Evolutionary conservation across 2,888 invertebrate genomes (phyloP), one percentile per base, ranked within the genome.

Genomic region (Cephus nigrinus): DNA sequence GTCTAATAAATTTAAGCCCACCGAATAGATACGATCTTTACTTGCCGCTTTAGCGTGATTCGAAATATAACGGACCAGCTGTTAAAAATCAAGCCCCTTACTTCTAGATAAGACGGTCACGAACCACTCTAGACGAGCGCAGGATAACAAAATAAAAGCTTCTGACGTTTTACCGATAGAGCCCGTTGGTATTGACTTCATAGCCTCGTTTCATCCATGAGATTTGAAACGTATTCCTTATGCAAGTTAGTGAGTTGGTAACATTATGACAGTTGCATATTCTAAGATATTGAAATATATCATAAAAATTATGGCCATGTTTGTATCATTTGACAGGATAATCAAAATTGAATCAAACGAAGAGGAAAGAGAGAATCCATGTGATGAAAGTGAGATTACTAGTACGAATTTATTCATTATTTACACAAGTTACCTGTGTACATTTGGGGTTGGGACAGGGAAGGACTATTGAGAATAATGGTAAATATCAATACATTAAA

Each of bases 401-500:
- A 79, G 80, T 85, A 81, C 81, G 82, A 81, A 82, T 86, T 86
- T 86, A 83, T 86, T 86, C 82, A 82, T 80, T 87, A 87, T 87
- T 85, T 86, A 86, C 87, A 85, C 78, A 80, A 78, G 73, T 80
- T 79, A 72, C 83, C 69, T 84, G 83, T 85, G 81, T 84, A 86
- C 83, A 85, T 83, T 80, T 78, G 79, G 79, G 75, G 75, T 75
- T 23, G 34, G 72, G 32, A 73, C 34, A 15, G n/a, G 40, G 72
- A 12, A 30, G 69, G 23, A 76, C 33, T 72, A 76, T 34, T 81
- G 82, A 76, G 81, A 84, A 82, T 85, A 86, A 84, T 82, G 81
- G 84, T 85, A 84, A 83, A 84, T 85, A 86, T 86, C 77, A 82
- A 82, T 85, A 83, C 83, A 82, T 84, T 40, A 74, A 85, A 86